A percentile compares a stretch with the other conserved stretches of the same genome.
phyloP scores from a whole-genome alignment of 2,888 invertebrate genomes.

The Synanthedon andrenaeformis region DNA sequence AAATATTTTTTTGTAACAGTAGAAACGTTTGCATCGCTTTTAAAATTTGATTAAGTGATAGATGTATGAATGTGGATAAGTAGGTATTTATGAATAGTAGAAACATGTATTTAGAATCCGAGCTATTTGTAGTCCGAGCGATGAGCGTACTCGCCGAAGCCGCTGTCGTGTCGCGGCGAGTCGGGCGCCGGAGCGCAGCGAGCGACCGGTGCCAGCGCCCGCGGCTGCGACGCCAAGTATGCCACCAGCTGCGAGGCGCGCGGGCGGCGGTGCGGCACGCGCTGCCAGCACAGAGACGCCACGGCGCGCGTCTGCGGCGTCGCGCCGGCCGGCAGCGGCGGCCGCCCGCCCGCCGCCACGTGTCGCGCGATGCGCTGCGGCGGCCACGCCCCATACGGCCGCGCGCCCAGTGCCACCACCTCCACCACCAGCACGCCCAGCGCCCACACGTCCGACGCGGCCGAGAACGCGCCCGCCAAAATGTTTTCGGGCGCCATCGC shows the following conservation, averaged over 20 bases:
- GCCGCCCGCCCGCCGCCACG: conserved; percentile 78
- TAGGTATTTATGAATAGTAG: too few species aligned
- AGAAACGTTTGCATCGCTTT: too few species aligned
- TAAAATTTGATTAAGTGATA: too few species aligned
- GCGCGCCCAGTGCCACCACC: conserved; percentile 88
- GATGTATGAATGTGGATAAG: too few species aligned
- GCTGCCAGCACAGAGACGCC: conserved; percentile 24
- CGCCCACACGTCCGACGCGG: conserved; percentile 89
- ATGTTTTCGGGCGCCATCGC: conserved; percentile 84
- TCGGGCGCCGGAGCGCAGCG: conserved; percentile 9
- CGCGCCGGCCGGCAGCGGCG: conserved; percentile 76
- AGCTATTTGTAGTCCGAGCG: too few species aligned
- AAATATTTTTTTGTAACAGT: too few species aligned
- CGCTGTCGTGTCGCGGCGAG: conserved; percentile 2
- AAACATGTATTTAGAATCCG: too few species aligned
- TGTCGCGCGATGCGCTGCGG: conserved; percentile 69
- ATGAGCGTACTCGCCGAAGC: background rate
- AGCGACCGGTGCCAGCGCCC: conserved; percentile 66
- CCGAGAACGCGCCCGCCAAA: conserved; percentile 81
- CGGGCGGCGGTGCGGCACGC: conserved; percentile 11
- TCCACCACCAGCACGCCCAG: conserved; percentile 87
- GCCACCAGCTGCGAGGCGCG: conserved; percentile 63
- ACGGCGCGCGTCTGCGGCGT: conserved; percentile 84
- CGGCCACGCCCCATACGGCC: conserved; percentile 80
- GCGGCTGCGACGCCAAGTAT: conserved; percentile 77